Evolutionary conservation across 2,888 invertebrate species (phyloP).

Genomic region (Pristionchus entomophagus): DNA sequence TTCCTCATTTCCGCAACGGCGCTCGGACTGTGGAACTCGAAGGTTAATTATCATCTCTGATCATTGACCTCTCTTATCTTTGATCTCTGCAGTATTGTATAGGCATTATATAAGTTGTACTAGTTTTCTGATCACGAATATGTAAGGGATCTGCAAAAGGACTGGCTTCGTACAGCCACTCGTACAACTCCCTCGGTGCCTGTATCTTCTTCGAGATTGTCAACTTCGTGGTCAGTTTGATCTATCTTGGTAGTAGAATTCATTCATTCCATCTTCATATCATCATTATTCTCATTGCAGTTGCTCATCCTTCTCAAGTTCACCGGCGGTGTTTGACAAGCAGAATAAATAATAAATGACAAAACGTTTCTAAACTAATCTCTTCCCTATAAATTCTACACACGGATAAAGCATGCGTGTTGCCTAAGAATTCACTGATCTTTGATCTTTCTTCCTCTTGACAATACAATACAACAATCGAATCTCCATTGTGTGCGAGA

Average conservation of each 20-base stretch:
- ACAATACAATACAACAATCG: not conserved
- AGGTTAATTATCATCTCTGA: too few relatives aligned
- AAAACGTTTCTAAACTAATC: not conserved
- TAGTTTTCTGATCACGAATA: too few relatives aligned
- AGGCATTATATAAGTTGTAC: not conserved
- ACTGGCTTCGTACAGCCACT: not conserved
- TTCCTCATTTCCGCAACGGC: not conserved
- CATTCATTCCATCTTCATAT: not conserved
- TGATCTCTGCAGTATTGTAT: too few relatives aligned
- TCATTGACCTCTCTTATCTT: not conserved
- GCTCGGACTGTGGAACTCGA: not conserved
- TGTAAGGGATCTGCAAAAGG: not conserved
- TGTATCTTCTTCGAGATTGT: conserved; percentile 30
- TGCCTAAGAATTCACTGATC: not conserved
- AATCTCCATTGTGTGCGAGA: not conserved
- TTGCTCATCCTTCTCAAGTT: not conserved
- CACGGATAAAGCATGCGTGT: not conserved
- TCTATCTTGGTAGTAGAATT: not conserved
- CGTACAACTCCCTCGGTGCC: not conserved
- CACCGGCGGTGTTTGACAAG: not conserved
- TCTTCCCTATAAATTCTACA: conserved; percentile 3
- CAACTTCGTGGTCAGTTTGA: conserved; percentile 8
- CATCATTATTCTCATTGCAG: not conserved
- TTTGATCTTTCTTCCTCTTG: not conserved
- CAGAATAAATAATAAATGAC: not conserved